Evolutionary conservation across 2,888 invertebrate species (phyloP).

Genomic region (Scaeva pyrastri): DNA sequence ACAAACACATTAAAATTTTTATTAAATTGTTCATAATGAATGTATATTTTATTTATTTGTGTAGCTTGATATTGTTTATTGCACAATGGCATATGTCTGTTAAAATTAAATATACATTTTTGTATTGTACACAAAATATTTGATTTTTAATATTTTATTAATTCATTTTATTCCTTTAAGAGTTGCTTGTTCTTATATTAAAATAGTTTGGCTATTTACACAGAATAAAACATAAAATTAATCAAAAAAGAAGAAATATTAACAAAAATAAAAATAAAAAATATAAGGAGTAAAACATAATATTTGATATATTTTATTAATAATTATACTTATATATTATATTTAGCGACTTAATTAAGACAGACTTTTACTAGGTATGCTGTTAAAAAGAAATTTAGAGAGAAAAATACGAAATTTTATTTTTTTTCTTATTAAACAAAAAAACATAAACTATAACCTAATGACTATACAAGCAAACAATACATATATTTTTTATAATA

Average conservation of each 20-base stretch:
- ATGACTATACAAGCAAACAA: conserved; percentile 72
- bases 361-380: conserved; percentile 73
- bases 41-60: conserved; percentile 56
- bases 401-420: background rate
- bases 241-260: conserved; percentile 12
- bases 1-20: background rate
- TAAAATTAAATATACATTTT: conserved; percentile 29
- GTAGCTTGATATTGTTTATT: conserved; percentile 52
- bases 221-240: conserved; percentile 32
- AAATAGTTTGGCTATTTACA: conserved; percentile 71
- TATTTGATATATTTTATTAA: background rate
- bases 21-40: background rate
- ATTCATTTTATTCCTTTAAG: background rate
- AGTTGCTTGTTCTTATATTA: conserved; percentile 53
- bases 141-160: background rate
- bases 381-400: conserved; percentile 45
- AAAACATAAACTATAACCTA: conserved; percentile 63
- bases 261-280: conserved; percentile 48
- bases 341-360: conserved; percentile 70
- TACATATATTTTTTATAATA: conserved; percentile 27
- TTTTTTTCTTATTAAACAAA: background rate
- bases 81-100: conserved; percentile 59
- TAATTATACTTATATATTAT: conserved; percentile 27
- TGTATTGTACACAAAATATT: background rate
- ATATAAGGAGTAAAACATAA: background rate